phyloP scores from a whole-genome alignment of 2,888 invertebrate genomes.

The Athalia rosae region DNA sequence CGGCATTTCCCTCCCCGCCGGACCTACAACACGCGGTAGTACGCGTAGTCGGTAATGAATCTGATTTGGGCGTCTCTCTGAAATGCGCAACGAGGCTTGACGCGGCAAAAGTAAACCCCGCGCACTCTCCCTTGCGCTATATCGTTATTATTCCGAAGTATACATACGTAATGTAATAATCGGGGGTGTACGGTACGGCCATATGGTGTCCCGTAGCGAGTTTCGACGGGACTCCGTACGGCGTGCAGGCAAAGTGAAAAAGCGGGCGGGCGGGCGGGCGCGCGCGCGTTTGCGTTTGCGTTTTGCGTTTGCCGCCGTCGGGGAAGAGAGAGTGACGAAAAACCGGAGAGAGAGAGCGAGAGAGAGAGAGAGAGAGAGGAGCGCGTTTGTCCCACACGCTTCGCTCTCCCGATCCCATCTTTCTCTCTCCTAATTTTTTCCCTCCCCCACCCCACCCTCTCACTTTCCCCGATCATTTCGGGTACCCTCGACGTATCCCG shows the following conservation, averaged over 20 bases:
- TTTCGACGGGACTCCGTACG: not conserved
- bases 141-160: constrained; percentile 45
- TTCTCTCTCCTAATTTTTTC: constrained; percentile 44
- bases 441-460: not conserved
- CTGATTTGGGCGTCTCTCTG: constrained; percentile 67
- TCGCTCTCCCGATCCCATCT: constrained; percentile 50
- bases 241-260: not conserved
- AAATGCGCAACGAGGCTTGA: constrained; percentile 70
- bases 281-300: too few species aligned
- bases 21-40: too few species aligned
- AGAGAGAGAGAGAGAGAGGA: too few species aligned
- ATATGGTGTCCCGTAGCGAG: constrained; percentile 63
- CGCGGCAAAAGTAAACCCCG: constrained; percentile 46
- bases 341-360: too few species aligned
- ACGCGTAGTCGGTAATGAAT: constrained; percentile 67
- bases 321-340: too few species aligned
- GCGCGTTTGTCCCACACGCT: not conserved
- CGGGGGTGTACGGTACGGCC: constrained; percentile 70
- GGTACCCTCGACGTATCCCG: not conserved
- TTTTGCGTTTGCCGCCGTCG: too few species aligned
- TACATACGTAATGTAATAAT: constrained; percentile 73
- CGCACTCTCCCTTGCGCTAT: not conserved
- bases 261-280: too few species aligned
- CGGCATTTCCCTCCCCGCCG: not conserved
- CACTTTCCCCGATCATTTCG: not conserved